These are phyloP conservation scores for Oopsacas minuta DNA, from an alignment of 37 sponge, comb jelly and placozoan genomes.

Conservation along the genomic window DNA sequence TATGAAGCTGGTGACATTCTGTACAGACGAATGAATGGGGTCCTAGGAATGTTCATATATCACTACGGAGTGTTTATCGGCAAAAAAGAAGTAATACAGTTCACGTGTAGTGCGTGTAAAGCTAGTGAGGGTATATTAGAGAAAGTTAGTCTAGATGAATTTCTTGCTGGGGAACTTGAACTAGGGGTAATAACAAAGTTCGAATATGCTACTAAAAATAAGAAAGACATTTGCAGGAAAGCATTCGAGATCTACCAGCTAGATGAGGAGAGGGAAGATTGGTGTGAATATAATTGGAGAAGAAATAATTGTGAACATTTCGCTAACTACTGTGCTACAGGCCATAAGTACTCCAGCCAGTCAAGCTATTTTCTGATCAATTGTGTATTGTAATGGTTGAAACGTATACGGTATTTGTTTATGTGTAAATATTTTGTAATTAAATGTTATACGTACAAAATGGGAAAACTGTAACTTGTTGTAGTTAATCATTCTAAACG, in stretches of 20 bases:
- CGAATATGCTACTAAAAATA: background rate
- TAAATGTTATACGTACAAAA: too few relatives aligned
- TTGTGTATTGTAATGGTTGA: too few relatives aligned
- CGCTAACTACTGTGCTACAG: slow-evolving; percentile 2
- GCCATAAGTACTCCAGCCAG: slow-evolving; percentile 2
- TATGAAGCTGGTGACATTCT: background rate
- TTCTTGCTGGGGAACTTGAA: background rate
- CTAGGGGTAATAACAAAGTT: background rate
- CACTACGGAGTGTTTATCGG: slow-evolving; percentile 9
- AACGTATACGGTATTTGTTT: too few relatives aligned
- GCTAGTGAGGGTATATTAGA: background rate
- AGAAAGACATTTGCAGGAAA: background rate
- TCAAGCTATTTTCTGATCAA: too few relatives aligned
- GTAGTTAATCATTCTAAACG: too few relatives aligned
- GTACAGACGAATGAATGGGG: background rate
- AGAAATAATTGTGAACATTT: slow-evolving; percentile 16
- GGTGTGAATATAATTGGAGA: background rate
- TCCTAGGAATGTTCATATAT: slow-evolving; percentile 7
- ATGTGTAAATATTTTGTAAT: too few relatives aligned
- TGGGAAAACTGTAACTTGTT: too few relatives aligned
- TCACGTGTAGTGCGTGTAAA: background rate
- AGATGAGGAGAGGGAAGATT: background rate
- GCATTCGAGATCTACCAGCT: slow-evolving; percentile 14
- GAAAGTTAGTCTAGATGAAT: background rate
- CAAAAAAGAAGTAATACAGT: background rate